Base-by-base conservation (phyloP, 92 coral and sea anemone genomes). In the Bergia puertoricense region DNA sequence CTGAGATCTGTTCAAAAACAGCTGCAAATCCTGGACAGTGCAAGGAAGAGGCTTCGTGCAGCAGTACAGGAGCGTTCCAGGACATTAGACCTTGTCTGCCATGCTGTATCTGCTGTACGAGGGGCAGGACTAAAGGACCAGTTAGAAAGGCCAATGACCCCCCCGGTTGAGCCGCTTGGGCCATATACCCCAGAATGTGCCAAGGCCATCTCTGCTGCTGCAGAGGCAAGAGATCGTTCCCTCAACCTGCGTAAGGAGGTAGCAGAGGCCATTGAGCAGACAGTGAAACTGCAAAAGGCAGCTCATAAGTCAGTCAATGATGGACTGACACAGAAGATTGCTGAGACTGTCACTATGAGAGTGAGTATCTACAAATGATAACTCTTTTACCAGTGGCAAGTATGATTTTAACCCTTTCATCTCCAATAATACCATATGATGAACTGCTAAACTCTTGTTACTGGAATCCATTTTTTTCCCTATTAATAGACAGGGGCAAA, bases 121-220 rank as follows among this genome's bases (percentile, higher is more conserved):
- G 98, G 98, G 46, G 98, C 99, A 6, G 98, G 98, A n/a, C 90
- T 94, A 80, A 96, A 91, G 79, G 98, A 95, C 81, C 96, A 94
- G 88, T 57, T 96, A n/a, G 99, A 97, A 54, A 97, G 93, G 80
- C 99, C 98, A 59, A 74, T 88, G 75, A 97, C 98, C 23, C 99
- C 99, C 10, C 90, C 96, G 7, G 96, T 93, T 38, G 99, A 97
- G 65, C 95, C 99, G 40, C 91, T 97, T 66, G 99, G 99, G 6
- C 99, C 99, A 20, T 97, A 97, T 90, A 97, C 98, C 2, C 99
- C 99, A 11, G 99, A 97, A 79, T 96, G 98, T 90, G 98, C 99
- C 22, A 93, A 93, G 50, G 97, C 93, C 20, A 93, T 97, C 51
- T 89, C 98, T 43, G 90, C 94, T 46, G 99, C 98, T 3, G 91